Evolutionary conservation across 2,797 vertebrate species (phyloP), one percentile per base, ranked within the genome.

Genomic region (Ibycter americanus): DNA sequence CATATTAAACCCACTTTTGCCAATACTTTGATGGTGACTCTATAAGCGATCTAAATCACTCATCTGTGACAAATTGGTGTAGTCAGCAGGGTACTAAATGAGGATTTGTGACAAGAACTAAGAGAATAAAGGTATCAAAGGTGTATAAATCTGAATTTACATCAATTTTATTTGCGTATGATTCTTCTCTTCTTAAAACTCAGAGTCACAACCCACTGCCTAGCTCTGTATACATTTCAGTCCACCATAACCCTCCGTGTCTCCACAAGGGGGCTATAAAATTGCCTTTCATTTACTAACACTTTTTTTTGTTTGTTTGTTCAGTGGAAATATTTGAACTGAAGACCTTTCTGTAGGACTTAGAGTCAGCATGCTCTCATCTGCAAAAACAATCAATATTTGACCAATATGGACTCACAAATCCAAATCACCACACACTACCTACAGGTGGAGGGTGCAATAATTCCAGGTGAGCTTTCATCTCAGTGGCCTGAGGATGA

Each of bases 171-270:
- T 59, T 81, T 81, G 29, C 26, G 63, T 15, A 15, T 51, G 8
- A 63, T 27, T n/a, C 4, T 62, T 21, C 7, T 38, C 22, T 31
- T 16, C 44, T 72, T 31, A 80, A 63, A 71, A 62, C 6, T 36
- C 1, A 0, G 7, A 34, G 16, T 71, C 31, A 71, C 13, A 80
- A 54, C 4, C 5, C 7, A 31, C 67, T 72, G 36, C 6, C 5
- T 40, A 80, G 5, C 3, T 25, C 22, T 25, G 14, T 21, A n/a
- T n/a, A 20, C 6, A 74, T 20, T 8, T 68, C 42, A 70, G 47
- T 49, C n/a, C 34, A 20, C 27, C 10, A 29, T 56, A 66, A 56
- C 17, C 10, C 5, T 82, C 12, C 11, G 14, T 26, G 3, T 58
- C 7, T 34, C 9, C 27, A 15, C 27, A 58, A 40, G 1, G 20